phyloP scores from a whole-genome alignment of 2,797 vertebrate genomes.

The Phataginus tricuspis region DNA sequence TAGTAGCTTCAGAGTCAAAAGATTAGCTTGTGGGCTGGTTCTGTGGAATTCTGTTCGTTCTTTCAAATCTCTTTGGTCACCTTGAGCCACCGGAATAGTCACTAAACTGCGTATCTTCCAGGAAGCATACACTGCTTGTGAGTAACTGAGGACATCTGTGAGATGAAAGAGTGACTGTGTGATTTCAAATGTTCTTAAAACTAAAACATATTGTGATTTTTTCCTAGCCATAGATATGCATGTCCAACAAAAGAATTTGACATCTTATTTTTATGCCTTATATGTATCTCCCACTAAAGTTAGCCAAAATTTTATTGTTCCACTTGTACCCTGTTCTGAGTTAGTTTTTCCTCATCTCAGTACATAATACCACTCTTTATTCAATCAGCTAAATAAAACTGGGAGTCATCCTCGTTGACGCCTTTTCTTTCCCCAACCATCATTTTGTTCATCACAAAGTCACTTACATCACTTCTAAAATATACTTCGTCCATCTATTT shows the following conservation, averaged over 20 bases:
- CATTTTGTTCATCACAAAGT: neutral
- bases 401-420: neutral
- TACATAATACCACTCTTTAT: neutral
- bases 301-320: neutral
- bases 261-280: neutral
- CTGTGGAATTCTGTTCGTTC: neutral
- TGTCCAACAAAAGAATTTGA: neutral
- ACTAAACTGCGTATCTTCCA: neutral
- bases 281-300: neutral
- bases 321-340: neutral
- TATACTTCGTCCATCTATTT: neutral
- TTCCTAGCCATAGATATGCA: neutral
- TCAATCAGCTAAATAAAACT: neutral
- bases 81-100: neutral
- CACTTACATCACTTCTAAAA: neutral
- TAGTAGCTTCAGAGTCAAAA: neutral
- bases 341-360: neutral
- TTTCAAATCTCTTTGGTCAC: neutral
- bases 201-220: neutral
- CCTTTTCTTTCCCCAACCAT: neutral
- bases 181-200: neutral
- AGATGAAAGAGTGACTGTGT: neutral
- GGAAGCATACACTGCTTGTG: neutral
- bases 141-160: neutral
- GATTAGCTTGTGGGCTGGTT: neutral